Evolutionary conservation across 2,797 vertebrate species (phyloP).

Genomic region (Rhinella marina): DNA sequence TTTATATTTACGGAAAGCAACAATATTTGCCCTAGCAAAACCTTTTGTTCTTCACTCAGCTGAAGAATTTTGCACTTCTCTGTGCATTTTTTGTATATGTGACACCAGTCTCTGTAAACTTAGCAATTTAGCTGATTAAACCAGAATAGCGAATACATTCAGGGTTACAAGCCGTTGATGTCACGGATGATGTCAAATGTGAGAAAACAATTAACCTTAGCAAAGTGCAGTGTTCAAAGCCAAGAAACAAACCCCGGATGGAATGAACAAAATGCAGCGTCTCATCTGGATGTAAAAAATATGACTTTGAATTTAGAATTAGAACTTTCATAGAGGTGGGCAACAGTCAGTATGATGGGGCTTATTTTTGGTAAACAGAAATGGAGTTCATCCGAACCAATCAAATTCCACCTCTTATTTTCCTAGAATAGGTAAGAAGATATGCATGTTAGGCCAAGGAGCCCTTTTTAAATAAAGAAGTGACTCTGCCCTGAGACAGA

Average conservation of each 20-base stretch:
- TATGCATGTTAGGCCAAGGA: too few relatives aligned
- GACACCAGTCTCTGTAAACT: slow-evolving; percentile 45
- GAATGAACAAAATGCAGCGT: not conserved
- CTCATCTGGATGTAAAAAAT: not conserved
- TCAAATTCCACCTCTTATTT: too few relatives aligned
- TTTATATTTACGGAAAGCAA: slow-evolving; percentile 36
- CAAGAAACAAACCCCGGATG: not conserved
- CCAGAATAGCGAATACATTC: slow-evolving; percentile 25
- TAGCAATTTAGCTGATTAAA: slow-evolving; percentile 47
- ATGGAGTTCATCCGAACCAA: too few relatives aligned
- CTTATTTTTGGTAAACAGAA: too few relatives aligned
- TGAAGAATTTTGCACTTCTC: slow-evolving; percentile 18
- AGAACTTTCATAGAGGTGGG: not conserved
- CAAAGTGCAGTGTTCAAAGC: not conserved
- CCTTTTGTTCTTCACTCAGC: slow-evolving; percentile 45
- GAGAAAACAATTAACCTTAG: slow-evolving; percentile 45
- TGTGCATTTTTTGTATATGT: slow-evolving; percentile 41
- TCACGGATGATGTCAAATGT: slow-evolving; percentile 44
- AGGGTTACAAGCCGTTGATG: slow-evolving; percentile 29
- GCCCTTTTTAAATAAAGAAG: too few relatives aligned
- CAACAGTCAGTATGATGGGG: not conserved
- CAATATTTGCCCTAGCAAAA: slow-evolving; percentile 26
- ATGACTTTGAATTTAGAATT: not conserved
- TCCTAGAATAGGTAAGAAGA: too few relatives aligned
- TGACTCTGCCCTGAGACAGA: too few relatives aligned